phyloP scores from a whole-genome alignment of 2,797 vertebrate species.

The Xyrichtys novacula region DNA sequence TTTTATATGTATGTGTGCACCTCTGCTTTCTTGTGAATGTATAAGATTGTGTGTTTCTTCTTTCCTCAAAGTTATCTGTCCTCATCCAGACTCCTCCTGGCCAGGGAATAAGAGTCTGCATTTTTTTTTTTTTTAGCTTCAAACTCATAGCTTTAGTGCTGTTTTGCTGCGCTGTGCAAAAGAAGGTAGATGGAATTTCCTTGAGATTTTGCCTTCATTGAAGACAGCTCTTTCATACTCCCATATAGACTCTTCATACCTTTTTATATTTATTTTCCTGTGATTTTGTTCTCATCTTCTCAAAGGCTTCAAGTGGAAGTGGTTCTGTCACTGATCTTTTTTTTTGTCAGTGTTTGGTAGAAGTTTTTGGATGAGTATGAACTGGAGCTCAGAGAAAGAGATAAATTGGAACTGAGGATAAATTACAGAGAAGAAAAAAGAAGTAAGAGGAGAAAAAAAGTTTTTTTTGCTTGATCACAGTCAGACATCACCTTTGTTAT shows the following conservation, averaged over 20 bases:
- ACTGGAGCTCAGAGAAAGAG: conserved; percentile 20
- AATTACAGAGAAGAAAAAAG: conserved; percentile 20
- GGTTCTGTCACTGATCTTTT: conserved; percentile 17
- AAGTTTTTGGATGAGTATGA: conserved; percentile 42
- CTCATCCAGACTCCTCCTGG: conserved; percentile 62
- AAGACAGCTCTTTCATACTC: conserved; percentile 44
- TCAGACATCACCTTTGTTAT: conserved; percentile 35
- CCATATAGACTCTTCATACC: conserved; percentile 43
- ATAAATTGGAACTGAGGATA: conserved; percentile 28
- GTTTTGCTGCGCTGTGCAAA: conserved; percentile 68
- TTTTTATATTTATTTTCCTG: conserved; percentile 53
- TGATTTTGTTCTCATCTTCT: conserved; percentile 52
- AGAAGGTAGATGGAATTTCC: conserved; percentile 51
- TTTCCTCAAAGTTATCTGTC: conserved; percentile 70
- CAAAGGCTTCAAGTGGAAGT: conserved; percentile 23
- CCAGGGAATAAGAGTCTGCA: conserved; percentile 67
- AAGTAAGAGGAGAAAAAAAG: neutral
- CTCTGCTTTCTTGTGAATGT: conserved; percentile 18
- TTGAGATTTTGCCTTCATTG: conserved; percentile 54
- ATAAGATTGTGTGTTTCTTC: conserved; percentile 32
- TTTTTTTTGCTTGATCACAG: conserved; percentile 51
- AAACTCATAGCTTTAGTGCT: conserved; percentile 67
- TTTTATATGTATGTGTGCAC: conserved; percentile 20
- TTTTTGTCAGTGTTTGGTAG: conserved; percentile 28
- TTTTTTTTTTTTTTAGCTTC: conserved; percentile 68